These are phyloP conservation scores for Drosophila melanica DNA, from an alignment of 1,140 invertebrate species.

Conservation along the genomic window DNA sequence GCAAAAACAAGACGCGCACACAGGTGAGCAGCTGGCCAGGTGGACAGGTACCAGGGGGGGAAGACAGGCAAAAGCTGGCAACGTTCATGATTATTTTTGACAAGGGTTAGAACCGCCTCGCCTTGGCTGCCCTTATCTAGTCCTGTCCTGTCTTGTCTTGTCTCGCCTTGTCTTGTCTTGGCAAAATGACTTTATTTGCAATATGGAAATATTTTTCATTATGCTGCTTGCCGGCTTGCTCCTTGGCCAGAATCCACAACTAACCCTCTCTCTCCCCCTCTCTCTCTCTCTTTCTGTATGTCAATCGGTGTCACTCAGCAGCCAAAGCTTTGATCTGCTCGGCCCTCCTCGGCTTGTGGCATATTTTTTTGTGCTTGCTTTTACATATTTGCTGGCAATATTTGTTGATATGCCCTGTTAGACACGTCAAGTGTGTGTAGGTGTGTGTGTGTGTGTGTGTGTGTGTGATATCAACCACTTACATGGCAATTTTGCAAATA, in stretches of 20 bases:
- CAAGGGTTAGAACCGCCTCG: conserved; percentile 57
- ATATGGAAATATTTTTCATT: conserved; percentile 82
- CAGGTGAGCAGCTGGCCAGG: conserved; percentile 14
- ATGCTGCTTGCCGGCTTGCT: conserved; percentile 45
- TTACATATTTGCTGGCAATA: conserved; percentile 74
- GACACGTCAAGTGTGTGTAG: conserved; percentile 5
- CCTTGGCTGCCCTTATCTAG: background rate
- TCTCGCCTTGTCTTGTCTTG: background rate
- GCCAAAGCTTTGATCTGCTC: conserved; percentile 19
- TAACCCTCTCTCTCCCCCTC: background rate
- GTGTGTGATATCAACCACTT: conserved; percentile 48
- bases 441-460: conserved; percentile 1
- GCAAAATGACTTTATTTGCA: conserved; percentile 79
- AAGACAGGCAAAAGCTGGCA: conserved; percentile 5
- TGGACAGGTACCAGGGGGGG: conserved; percentile 11
- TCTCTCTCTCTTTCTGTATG: conserved; percentile 27
- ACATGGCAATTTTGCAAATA: conserved; percentile 54
- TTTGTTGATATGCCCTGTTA: conserved; percentile 70
- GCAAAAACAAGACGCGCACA: conserved; percentile 3
- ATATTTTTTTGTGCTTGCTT: conserved; percentile 46
- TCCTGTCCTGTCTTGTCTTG: conserved; percentile 11
- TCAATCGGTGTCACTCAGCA: conserved; percentile 74
- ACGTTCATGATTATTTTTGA: conserved; percentile 54
- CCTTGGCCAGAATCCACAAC: background rate
- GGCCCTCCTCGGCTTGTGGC: conserved; percentile 26